phyloP scores from a whole-genome alignment of 2,113 vertebrate genomes.

The Lucifuga dentata region DNA sequence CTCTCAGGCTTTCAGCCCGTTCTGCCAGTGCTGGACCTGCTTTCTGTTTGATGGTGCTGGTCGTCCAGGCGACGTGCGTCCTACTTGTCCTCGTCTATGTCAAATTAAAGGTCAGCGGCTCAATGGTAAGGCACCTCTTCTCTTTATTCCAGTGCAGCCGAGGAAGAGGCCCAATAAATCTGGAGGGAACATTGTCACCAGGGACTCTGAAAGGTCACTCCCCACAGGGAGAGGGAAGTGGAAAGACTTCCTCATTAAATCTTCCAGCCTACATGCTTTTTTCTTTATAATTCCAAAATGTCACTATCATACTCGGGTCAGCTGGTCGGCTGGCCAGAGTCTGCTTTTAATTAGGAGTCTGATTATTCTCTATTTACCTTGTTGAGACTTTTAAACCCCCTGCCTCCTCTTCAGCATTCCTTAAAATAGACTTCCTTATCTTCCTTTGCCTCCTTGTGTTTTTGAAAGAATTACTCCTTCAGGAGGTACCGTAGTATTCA shows the following conservation, averaged over 20 bases:
- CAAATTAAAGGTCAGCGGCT: conserved; percentile 79
- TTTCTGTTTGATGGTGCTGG: conserved; percentile 63
- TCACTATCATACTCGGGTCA: conserved; percentile 76
- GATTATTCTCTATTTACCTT: conserved; percentile 66
- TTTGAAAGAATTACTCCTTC: conserved; percentile 3
- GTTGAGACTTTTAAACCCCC: conserved; percentile 33
- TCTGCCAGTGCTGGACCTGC: conserved; percentile 38
- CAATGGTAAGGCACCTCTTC: conserved; percentile 67
- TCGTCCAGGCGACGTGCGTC: conserved; percentile 24
- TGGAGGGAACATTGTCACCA: conserved; percentile 77
- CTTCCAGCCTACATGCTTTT: conserved; percentile 57
- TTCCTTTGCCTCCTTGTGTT: background rate
- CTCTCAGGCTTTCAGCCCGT: conserved; percentile 53
- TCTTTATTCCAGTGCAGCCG: conserved; percentile 67
- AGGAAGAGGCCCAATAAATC: conserved; percentile 79
- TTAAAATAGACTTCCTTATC: conserved; percentile 20
- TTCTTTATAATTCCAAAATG: conserved; percentile 71
- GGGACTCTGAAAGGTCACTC: conserved; percentile 81
- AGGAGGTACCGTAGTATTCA: conserved; percentile 11
- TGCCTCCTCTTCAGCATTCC: conserved; percentile 8
- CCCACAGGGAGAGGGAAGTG: conserved; percentile 68
- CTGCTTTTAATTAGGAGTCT: conserved; percentile 64
- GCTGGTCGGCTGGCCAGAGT: conserved; percentile 42
- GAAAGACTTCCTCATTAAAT: conserved; percentile 82
- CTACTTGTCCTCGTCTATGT: conserved; percentile 61